Percentiles rank a stretch among this genome's conserved stretches.
phyloP scores from a whole-genome alignment of 2,888 invertebrate genomes.

The Eurytoma californica region DNA sequence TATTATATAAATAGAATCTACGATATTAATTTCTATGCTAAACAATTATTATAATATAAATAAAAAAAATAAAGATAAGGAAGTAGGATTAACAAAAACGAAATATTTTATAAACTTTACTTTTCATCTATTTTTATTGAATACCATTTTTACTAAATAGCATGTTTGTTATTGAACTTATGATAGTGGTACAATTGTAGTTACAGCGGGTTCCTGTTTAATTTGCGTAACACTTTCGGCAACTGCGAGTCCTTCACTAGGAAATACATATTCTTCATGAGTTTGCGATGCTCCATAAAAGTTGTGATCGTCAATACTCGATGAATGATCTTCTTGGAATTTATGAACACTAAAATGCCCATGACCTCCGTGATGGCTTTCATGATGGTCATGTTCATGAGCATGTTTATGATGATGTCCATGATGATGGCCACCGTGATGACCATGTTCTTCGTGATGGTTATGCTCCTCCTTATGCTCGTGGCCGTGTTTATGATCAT shows the following conservation, averaged over 20 bases:
- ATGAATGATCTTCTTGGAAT: too few species aligned
- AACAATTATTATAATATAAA: too few species aligned
- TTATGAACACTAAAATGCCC: background rate
- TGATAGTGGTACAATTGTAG: slow-evolving; percentile 7
- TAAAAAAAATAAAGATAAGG: too few species aligned
- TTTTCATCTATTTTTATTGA: slow-evolving; percentile 7
- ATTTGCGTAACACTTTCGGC: slow-evolving; percentile 10
- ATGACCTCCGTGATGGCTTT: slow-evolving; percentile 3
- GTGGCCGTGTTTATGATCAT: slow-evolving; percentile 18
- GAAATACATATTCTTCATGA: slow-evolving; percentile 35
- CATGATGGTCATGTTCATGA: slow-evolving; percentile 18
- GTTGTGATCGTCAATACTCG: slow-evolving; percentile 3
- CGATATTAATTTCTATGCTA: background rate
- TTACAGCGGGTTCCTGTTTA: slow-evolving; percentile 23
- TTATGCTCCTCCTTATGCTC: slow-evolving; percentile 34
- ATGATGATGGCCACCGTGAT: slow-evolving; percentile 16
- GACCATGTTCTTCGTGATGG: slow-evolving; percentile 35
- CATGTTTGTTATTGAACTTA: slow-evolving; percentile 13
- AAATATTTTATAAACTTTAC: slow-evolving; percentile 20
- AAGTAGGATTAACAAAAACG: background rate
- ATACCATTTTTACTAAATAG: slow-evolving; percentile 1
- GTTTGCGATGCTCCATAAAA: slow-evolving; percentile 39
- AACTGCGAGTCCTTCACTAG: slow-evolving; percentile 27
- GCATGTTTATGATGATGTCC: slow-evolving; percentile 19
- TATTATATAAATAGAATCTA: background rate